Evolutionary conservation across 2,888 invertebrate species (phyloP).

Genomic region (Pimpla rufipes): DNA sequence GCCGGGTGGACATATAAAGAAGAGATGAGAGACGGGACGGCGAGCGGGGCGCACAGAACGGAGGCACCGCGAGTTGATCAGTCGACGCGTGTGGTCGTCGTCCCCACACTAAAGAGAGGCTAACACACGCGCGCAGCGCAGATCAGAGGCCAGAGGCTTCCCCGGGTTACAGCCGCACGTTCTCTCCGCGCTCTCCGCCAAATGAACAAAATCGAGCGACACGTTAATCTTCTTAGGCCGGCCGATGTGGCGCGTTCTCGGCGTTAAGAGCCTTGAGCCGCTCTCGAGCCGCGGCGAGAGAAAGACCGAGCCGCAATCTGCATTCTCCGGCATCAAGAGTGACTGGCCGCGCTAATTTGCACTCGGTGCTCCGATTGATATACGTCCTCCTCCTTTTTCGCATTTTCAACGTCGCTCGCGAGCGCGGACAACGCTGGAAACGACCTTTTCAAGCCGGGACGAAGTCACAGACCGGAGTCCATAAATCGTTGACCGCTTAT

Average conservation of each 20-base stretch:
- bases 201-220: conserved; percentile 62
- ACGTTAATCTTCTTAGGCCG: conserved; percentile 63
- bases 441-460: conserved; percentile 9
- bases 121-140: conserved; percentile 57
- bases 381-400: not conserved
- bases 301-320: conserved; percentile 51
- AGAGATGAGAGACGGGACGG: conserved; percentile 57
- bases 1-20: conserved; percentile 66
- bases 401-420: not conserved
- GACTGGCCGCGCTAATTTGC: conserved; percentile 39
- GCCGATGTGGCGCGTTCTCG: conserved; percentile 34
- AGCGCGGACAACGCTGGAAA: not conserved
- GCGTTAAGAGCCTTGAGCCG: conserved; percentile 49
- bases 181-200: conserved; percentile 57
- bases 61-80: conserved; percentile 71
- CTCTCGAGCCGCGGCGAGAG: conserved; percentile 31
- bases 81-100: conserved; percentile 80
- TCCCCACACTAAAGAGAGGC: conserved; percentile 75
- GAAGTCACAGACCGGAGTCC: not conserved
- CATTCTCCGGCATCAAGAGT: conserved; percentile 45
- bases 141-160: conserved; percentile 65
- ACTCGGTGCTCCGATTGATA: conserved; percentile 43
- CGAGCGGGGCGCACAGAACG: conserved; percentile 56
- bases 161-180: conserved; percentile 43
- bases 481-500: conserved; percentile 41